phyloP scores from a whole-genome alignment of 2,797 vertebrate species.

The Cirrhinus molitorella region DNA sequence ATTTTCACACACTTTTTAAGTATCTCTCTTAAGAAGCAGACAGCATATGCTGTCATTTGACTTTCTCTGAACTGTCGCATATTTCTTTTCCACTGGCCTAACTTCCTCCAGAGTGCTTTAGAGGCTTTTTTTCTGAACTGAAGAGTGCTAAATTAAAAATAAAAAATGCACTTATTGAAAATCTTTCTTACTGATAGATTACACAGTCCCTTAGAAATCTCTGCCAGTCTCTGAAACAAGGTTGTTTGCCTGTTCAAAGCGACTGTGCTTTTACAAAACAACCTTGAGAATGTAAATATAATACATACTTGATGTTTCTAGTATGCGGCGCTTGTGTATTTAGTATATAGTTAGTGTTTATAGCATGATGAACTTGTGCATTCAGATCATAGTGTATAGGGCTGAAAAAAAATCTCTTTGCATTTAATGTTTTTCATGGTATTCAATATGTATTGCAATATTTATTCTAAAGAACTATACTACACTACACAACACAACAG shows the following conservation, averaged over 20 bases:
- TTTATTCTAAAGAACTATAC: background rate
- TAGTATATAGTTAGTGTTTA: background rate
- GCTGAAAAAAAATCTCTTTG: background rate
- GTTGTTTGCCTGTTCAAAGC: background rate
- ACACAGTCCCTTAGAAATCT: slow-evolving; percentile 52
- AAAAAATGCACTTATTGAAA: slow-evolving; percentile 61
- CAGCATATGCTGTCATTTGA: slow-evolving; percentile 23
- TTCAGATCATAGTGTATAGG: background rate
- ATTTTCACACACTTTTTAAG: slow-evolving; percentile 59
- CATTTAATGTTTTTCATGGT: background rate
- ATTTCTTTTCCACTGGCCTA: slow-evolving; percentile 23
- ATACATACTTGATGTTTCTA: background rate
- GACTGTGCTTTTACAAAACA: background rate
- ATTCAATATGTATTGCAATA: background rate
- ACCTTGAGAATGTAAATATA: background rate
- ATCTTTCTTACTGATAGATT: slow-evolving; percentile 54
- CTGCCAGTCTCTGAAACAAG: slow-evolving; percentile 54
- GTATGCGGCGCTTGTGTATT: background rate
- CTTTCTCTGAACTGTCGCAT: slow-evolving; percentile 19
- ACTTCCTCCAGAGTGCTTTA: slow-evolving; percentile 44
- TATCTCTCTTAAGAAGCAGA: slow-evolving; percentile 41
- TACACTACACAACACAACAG: too few relatives aligned
- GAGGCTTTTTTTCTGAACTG: slow-evolving; percentile 38
- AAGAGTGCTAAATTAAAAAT: slow-evolving; percentile 46
- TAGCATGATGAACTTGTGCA: background rate